Evolutionary conservation across 2,888 invertebrate genomes (phyloP), one percentile per base, ranked within the genome.

Genomic region (Zootermopsis nevadensis): DNA sequence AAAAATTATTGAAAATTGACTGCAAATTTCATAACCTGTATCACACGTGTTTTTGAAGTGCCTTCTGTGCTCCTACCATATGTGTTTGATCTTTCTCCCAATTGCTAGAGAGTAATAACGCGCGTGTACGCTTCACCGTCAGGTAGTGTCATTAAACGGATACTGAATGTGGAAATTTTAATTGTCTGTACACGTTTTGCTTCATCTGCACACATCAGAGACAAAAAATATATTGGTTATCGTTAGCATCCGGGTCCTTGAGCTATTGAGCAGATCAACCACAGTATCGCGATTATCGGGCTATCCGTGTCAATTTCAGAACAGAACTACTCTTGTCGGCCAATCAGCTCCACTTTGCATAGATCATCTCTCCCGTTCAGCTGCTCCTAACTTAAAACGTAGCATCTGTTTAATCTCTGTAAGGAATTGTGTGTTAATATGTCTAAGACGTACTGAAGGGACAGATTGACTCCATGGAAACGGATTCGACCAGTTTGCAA

Each of bases 1-100:
- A 79, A 79, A 79, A 79, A 79, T 60, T 79, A 79, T 79, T 66
- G 79, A 79, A 79, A 79, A 79, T 79, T 79, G 79, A 79, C 79
- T 79, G 79, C 60, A 79, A 79, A 79, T 79, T 79, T 79, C 66
- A 79, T 79, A 79, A 66, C 79, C 60, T 35, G 79, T 79, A 79
- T 79, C 79, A 79, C 79, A 79, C 79, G 79, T 79, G 79, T 79
- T 55, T 79, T 79, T 79, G 79, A 79, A 79, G 79, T 35, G 60
- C 79, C 66, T 55, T 79, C 66, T 79, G 31, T 66, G 79, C 38
- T 31, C 35, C 33, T 60, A 35, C 60, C 79, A 79, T 79, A 66
- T 79, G 79, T 79, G 79, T 79, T 79, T 79, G 79, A 79, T 79
- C 79, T 77, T 55, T 27, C 53, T 79, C 31, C 66, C 35, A 27